Evolutionary conservation across 2,797 vertebrate species (phyloP).

Genomic region (Masticophis lateralis): DNA sequence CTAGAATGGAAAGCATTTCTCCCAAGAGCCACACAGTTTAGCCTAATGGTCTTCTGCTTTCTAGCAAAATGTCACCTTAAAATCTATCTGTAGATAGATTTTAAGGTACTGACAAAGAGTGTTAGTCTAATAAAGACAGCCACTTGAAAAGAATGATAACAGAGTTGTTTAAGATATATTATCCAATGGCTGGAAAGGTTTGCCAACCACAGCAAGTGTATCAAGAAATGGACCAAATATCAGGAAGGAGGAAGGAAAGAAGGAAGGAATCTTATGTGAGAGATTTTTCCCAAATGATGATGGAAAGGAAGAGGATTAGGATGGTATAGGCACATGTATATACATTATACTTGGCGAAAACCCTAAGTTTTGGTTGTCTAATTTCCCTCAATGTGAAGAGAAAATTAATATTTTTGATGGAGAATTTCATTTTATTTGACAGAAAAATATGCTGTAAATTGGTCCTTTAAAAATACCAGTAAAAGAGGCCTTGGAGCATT

Average conservation of each 20-base stretch:
- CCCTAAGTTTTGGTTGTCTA: background rate
- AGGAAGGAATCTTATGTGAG: background rate
- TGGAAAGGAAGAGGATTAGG: background rate
- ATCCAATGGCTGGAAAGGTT: background rate
- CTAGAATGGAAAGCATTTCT: background rate
- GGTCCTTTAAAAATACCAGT: background rate
- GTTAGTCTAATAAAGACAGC: conserved; percentile 11
- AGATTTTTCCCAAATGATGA: background rate
- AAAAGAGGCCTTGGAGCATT: background rate
- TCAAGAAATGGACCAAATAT: background rate
- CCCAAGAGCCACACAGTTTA: background rate
- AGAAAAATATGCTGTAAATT: conserved; percentile 29
- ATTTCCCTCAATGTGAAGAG: conserved; percentile 29
- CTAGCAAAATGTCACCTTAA: fast-evolving
- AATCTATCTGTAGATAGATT: conserved; percentile 19
- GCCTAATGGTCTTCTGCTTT: background rate
- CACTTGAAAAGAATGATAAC: conserved; percentile 44
- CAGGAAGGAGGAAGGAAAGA: background rate
- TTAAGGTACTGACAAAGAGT: conserved; percentile 24
- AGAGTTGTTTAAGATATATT: conserved; percentile 35
- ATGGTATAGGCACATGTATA: background rate
- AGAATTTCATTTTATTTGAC: conserved; percentile 27
- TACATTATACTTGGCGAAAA: background rate
- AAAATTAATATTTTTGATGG: conserved; percentile 36
- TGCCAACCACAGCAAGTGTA: background rate